phyloP scores from a whole-genome alignment of 2,888 invertebrate genomes.

The Chloromyia formosa region DNA sequence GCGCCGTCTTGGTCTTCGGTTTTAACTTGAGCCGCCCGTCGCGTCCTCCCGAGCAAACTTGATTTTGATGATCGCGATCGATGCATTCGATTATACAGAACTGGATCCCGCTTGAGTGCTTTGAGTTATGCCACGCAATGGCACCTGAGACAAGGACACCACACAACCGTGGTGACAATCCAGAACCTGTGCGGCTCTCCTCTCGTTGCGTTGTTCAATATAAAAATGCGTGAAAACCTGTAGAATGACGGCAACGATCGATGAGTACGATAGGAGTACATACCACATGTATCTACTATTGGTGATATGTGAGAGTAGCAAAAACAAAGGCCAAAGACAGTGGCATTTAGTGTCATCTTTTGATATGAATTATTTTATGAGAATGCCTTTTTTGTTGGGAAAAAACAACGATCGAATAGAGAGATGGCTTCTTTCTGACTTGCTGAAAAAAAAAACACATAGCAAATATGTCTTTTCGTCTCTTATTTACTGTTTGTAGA shows the following conservation, averaged over 20 bases:
- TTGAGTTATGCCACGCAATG: constrained; percentile 42
- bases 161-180: constrained; percentile 23
- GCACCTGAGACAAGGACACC: constrained; percentile 43
- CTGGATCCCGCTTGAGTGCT: constrained; percentile 8
- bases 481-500: constrained; percentile 7
- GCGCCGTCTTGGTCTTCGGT: too few relatives aligned
- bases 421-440: constrained; percentile 27
- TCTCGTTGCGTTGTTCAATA: not conserved
- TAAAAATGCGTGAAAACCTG: constrained; percentile 41
- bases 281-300: not conserved
- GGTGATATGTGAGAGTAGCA: constrained; percentile 32
- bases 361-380: constrained; percentile 47
- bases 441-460: constrained; percentile 28
- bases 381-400: constrained; percentile 28
- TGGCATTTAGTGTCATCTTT: constrained; percentile 45
- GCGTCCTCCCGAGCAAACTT: not conserved
- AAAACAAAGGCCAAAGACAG: constrained; percentile 36
- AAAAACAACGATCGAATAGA: constrained; percentile 9
- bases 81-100: constrained; percentile 35
- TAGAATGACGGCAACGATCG: constrained; percentile 35
- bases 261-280: constrained; percentile 14
- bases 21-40: too few relatives aligned
- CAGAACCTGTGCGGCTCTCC: constrained; percentile 9
- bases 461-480: constrained; percentile 33
- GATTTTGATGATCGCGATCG: constrained; percentile 17